These are phyloP conservation scores for Silurus meridionalis DNA, from an alignment of 2,113 vertebrate genomes.

Conservation along the genomic window DNA sequence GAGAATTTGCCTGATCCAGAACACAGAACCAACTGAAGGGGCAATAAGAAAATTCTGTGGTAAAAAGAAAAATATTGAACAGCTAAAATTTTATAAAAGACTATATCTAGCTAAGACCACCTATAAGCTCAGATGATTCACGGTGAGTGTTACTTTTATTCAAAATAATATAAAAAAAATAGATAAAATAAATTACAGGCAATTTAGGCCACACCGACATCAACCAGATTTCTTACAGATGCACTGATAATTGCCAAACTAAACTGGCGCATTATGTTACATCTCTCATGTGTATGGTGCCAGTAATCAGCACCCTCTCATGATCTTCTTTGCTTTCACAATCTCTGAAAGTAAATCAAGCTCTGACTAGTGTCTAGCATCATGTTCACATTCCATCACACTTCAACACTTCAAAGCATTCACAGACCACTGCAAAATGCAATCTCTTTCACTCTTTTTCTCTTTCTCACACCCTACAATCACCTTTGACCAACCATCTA, in stretches of 20 bases:
- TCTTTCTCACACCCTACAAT: background rate
- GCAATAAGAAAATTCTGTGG: background rate
- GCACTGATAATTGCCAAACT: background rate
- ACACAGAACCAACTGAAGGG: background rate
- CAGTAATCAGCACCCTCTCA: background rate
- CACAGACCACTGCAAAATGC: background rate
- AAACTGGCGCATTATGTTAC: background rate
- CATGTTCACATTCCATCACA: constrained; percentile 4
- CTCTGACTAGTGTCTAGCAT: background rate
- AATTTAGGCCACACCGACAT: background rate
- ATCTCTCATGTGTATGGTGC: background rate
- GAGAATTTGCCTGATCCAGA: background rate
- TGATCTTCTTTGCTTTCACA: background rate
- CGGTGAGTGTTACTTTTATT: too few species aligned
- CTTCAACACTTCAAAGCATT: background rate
- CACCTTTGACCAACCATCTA: background rate
- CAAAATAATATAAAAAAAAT: background rate
- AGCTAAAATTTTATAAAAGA: background rate
- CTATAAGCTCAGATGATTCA: background rate
- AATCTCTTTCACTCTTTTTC: background rate
- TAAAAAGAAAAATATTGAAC: background rate
- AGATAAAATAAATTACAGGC: background rate
- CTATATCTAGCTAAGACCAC: background rate
- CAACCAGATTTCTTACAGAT: background rate
- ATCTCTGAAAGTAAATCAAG: background rate